Base-by-base conservation (phyloP, 1,140 invertebrate genomes). In the Ladona fulva region DNA sequence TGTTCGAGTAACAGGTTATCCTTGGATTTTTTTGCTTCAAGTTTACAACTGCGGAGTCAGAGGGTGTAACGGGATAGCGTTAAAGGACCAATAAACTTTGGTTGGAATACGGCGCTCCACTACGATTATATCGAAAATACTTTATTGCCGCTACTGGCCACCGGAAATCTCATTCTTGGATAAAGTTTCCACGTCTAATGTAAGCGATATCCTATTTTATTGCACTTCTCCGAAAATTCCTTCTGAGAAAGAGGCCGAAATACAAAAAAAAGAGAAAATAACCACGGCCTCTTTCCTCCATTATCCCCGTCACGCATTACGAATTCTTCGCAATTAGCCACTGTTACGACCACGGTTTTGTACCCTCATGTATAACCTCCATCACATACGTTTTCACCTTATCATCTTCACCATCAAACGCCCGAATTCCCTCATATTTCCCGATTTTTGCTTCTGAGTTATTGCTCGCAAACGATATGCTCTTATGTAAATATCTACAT, bases 111-210 rank as follows among this genome's bases (percentile, higher is more conserved):
- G 19, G 44, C 44, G 19, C 12, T 16, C 1, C 52, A 16, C 52
- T 3, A 3, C 5, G 52, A 66, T 66, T 66, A 66, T 66, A 66
- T 66, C 52, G 52, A 66, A 66, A 66, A 66, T 66, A 66, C 52
- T 66, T 66, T 66, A 66, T 66, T 66, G 52, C 52, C 52, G 52
- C 52, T 66, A 66, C 52, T 66, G 52, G 44, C 44, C 44, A 52
- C 44, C 44, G 44, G 52, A 66, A 66, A 66, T 66, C n/a, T 66
- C 52, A 12, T 22, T 66, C 52, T 66, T 22, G 52, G 12, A 66
- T 66, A 66, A 66, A 66, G n/a, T 66, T 66, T 66, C 3, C 52
- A 19, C 52, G 3, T 66, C 52, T 66, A 66, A 66, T 66, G 52
- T 66, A 66, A 66, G 52, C 3, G 52, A 66, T 66, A 66, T 66